Conservation (phyloP, 2,113 vertebrate genomes). For the Synchiropus splendidus region DNA sequence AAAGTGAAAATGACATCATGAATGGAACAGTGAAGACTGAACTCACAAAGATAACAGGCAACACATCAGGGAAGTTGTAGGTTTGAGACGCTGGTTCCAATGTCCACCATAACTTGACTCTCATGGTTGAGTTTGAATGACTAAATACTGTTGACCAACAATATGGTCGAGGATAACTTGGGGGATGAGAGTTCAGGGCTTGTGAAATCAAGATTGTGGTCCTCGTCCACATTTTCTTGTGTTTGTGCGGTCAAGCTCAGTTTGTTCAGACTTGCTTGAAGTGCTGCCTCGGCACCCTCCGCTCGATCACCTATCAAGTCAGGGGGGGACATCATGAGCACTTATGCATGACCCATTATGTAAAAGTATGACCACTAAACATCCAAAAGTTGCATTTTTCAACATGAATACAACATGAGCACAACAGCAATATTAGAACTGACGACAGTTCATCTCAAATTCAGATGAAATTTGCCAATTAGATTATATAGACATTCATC, state of each 20-base stretch:
- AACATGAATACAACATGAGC: no score
- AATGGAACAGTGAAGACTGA: no score
- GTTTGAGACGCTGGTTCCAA: conserved; percentile 4
- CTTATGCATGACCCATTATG: not conserved
- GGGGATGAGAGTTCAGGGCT: conserved; percentile 22
- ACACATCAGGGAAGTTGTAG: conserved; percentile 4
- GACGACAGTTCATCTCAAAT: no score
- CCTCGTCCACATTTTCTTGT: conserved; percentile 20
- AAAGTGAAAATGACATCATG: not conserved
- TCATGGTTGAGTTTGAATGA: not conserved
- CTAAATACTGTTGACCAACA: conserved; percentile 49
- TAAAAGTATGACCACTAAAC: not conserved
- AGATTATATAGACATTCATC: no score
- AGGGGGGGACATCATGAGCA: not conserved
- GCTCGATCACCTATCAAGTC: conserved; percentile 58
- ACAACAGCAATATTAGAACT: no score
- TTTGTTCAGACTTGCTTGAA: conserved; percentile 46
- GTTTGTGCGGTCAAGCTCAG: conserved; percentile 45
- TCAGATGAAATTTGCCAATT: no score
- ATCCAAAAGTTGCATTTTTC: no score
- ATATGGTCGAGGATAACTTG: conserved; percentile 14
- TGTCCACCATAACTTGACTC: not conserved
- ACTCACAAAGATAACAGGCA: not conserved
- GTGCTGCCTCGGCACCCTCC: conserved; percentile 58
- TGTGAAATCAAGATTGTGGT: conserved; percentile 18